phyloP scores from a whole-genome alignment of 92 coral and sea anemone genomes.

The Anthopleura xanthogrammica region DNA sequence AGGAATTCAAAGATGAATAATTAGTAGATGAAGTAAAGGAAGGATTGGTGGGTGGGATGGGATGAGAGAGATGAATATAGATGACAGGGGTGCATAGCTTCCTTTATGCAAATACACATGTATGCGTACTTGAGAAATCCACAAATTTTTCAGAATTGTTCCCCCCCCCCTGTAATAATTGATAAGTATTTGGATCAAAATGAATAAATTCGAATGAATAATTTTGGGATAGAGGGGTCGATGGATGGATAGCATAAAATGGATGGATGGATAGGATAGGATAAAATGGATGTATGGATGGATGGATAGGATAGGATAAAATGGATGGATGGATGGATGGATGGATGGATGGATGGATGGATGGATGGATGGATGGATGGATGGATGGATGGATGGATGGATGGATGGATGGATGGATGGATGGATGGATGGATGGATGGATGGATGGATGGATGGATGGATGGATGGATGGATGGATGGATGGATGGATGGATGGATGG shows the following conservation, averaged over 20 bases:
- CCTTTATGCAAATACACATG: too few relatives aligned
- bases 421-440: background rate
- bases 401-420: background rate
- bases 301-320: background rate
- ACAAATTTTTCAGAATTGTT: too few relatives aligned
- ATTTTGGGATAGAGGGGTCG: too few relatives aligned
- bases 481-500: background rate
- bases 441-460: background rate
- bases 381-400: too few relatives aligned
- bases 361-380: background rate
- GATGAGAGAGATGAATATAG: background rate
- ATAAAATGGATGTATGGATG: background rate
- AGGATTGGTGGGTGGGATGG: background rate
- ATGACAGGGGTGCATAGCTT: background rate
- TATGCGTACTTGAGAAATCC: too few relatives aligned
- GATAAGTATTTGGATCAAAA: too few relatives aligned
- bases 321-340: conserved; percentile 3
- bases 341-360: background rate
- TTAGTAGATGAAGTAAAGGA: background rate
- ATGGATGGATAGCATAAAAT: too few relatives aligned
- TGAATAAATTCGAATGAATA: too few relatives aligned
- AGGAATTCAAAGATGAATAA: background rate
- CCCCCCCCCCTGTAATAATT: too few relatives aligned
- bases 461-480: background rate
- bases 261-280: too few relatives aligned